Evolutionary conservation across 2,113 vertebrate genomes (phyloP).

Genomic region (Poecile atricapillus): DNA sequence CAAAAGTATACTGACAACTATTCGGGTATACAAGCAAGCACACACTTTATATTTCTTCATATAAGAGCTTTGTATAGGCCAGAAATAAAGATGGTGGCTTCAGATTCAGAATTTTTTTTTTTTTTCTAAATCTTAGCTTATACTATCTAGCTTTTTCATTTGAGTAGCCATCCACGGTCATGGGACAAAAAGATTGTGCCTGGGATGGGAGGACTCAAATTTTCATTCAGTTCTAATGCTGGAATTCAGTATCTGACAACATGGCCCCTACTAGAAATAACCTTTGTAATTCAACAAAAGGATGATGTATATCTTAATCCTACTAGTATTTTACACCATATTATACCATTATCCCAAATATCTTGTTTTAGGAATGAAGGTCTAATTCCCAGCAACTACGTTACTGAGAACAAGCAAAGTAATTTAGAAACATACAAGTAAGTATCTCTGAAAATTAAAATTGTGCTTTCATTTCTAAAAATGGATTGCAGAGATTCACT

Average conservation of each 20-base stretch:
- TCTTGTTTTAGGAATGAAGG: constrained; percentile 81
- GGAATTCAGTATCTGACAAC: not conserved
- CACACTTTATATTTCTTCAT: not conserved
- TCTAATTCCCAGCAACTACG: constrained; percentile 87
- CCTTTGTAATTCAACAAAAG: not conserved
- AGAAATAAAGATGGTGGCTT: not conserved
- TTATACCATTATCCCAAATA: not conserved
- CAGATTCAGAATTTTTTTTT: not conserved
- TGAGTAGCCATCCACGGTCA: not conserved
- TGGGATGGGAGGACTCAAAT: not conserved
- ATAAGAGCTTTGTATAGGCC: not conserved
- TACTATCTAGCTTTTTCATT: not conserved
- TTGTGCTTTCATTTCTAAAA: not conserved
- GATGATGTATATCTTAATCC: not conserved
- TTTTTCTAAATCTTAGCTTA: not conserved
- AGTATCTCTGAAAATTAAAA: constrained; percentile 54
- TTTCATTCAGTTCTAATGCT: not conserved
- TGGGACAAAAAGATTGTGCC: not conserved
- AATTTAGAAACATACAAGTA: constrained; percentile 82
- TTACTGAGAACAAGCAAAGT: constrained; percentile 77
- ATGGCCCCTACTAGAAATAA: not conserved
- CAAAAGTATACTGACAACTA: not conserved
- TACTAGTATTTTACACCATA: not conserved
- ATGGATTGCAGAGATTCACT: not conserved
- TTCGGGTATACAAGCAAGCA: not conserved